Base-by-base conservation (phyloP, 2,888 invertebrate species). In the Drepanosiphum platanoidis region DNA sequence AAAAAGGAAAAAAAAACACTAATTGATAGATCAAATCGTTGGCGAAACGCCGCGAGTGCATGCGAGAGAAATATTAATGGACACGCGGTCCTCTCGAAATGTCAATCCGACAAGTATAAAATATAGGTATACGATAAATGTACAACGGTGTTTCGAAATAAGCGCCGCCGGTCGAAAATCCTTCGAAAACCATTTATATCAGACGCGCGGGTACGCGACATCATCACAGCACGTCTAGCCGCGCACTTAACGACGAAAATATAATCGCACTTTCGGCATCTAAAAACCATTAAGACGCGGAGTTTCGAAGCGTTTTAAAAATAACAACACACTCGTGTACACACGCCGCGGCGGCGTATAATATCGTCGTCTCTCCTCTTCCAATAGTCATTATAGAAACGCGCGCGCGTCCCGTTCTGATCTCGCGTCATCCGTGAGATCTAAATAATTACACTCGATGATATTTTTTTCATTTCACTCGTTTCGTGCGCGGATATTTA, bases 61-160 rank as follows among this genome's bases (percentile, higher is more conserved):
- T 27, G 1, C 18, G 27, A 7, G 4, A 34, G n/a, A 58, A 3
- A 52, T 34, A 34, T 34, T 75, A 58, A 75, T 75, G 58, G 75
- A 58, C 75, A 58, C n/a, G n/a, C n/a, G n/a, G n/a, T 58, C 75
- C 52, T 52, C 34, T n/a, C 8, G n/a, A 75, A 75, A 75, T 58
- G 75, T 75, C 34, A 75, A 75, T 75, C 34, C 32, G 58, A 75
- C 32, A 75, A n/a, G n/a, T n/a, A n/a, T n/a, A n/a, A n/a, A n/a
- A n/a, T n/a, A n/a, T n/a, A n/a, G n/a, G n/a, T n/a, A n/a, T n/a
- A n/a, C n/a, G n/a, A n/a, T 34, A n/a, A 75, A 58, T 58, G 58
- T n/a, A 13, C n/a, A 34, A 34, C 34, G 15, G 34, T 9, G 34
- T 52, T 75, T 42, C 34, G 34, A 75, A 75, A 75, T 58, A 58